These are phyloP conservation scores for Lasioglossum vierecki DNA, from an alignment of 2,888 invertebrate genomes.

Conservation along the genomic window DNA sequence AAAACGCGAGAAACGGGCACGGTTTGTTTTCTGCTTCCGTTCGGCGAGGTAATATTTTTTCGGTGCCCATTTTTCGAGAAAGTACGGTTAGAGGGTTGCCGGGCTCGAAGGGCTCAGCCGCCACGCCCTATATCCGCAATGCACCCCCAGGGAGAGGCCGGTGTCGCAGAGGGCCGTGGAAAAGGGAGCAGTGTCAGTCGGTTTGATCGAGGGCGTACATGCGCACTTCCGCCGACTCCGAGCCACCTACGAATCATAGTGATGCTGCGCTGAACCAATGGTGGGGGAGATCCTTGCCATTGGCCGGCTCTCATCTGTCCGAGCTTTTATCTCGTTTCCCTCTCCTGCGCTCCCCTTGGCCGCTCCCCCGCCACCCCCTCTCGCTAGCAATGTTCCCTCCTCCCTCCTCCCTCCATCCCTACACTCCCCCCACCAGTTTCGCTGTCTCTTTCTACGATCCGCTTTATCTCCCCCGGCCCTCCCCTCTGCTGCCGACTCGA, in stretches of 20 bases:
- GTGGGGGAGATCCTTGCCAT: constrained; percentile 64
- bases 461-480: constrained; percentile 12
- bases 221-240: constrained; percentile 67
- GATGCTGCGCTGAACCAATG: constrained; percentile 71
- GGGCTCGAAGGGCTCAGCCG: constrained; percentile 41
- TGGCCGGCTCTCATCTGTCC: constrained; percentile 74
- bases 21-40: not conserved
- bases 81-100: constrained; percentile 1
- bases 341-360: constrained; percentile 28
- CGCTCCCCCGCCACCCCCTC: not conserved
- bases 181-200: constrained; percentile 72
- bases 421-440: not conserved
- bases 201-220: constrained; percentile 68
- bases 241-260: constrained; percentile 68
- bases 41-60: not conserved
- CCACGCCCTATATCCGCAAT: constrained; percentile 73
- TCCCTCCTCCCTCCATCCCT: not conserved
- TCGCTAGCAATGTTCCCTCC: constrained; percentile 25
- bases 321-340: constrained; percentile 77
- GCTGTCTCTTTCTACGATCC: constrained; percentile 15
- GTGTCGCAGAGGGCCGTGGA: constrained; percentile 56
- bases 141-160: constrained; percentile 62
- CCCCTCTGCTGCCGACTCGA: not conserved
- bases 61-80: not conserved
- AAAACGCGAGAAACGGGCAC: not conserved